Evolutionary conservation across 2,797 vertebrate genomes (phyloP).

Genomic region (Babyrousa celebensis): DNA sequence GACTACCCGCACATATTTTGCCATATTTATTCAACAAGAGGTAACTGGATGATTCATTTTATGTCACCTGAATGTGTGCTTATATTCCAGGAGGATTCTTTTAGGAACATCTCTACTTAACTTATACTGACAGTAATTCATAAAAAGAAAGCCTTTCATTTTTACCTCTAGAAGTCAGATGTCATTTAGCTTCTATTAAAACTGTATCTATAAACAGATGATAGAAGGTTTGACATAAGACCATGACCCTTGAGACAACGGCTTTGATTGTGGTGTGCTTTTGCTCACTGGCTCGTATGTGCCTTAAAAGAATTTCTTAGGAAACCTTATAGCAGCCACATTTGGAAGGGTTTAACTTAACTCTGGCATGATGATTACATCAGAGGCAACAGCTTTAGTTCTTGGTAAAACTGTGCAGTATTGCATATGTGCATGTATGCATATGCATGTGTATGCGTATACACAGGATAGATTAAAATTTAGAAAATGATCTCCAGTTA

Average conservation of each 20-base stretch:
- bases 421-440: background rate
- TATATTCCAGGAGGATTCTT: slow-evolving; percentile 12
- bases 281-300: background rate
- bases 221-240: background rate
- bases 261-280: background rate
- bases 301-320: slow-evolving; percentile 3
- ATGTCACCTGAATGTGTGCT: slow-evolving; percentile 76
- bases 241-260: too few species aligned
- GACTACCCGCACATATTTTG: background rate
- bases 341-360: background rate
- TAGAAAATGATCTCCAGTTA: background rate
- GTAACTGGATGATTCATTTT: slow-evolving; percentile 16
- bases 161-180: background rate
- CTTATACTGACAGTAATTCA: background rate
- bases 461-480: background rate
- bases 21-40: slow-evolving; percentile 71
- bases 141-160: slow-evolving; percentile 56
- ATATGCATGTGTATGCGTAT: too few species aligned
- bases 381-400: background rate
- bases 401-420: background rate
- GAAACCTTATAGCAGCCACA: background rate
- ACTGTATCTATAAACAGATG: background rate
- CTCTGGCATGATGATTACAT: background rate
- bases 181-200: slow-evolving; percentile 9
- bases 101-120: background rate